Percentiles rank a stretch among this genome's conserved stretches.
phyloP scores from a whole-genome alignment of 2,797 vertebrate genomes.

The Cryptoblepharus egeriae region DNA sequence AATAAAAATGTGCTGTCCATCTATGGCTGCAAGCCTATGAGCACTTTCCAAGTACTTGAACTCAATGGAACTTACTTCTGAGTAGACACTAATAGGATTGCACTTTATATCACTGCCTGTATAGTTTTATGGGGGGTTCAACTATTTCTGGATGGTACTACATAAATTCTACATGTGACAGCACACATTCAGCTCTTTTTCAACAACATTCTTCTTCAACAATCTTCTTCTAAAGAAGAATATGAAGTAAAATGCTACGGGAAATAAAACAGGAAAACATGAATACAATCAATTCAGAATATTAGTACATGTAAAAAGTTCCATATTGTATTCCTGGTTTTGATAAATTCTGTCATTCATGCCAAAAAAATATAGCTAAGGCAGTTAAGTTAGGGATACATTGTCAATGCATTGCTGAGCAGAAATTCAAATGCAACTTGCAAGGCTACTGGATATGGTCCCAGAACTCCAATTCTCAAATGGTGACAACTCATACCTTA shows the following conservation, averaged over 20 bases:
- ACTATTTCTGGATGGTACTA: neutral
- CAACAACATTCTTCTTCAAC: neutral
- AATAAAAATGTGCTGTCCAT: neutral
- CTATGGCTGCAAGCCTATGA: too few relatives aligned
- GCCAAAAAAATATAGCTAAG: neutral
- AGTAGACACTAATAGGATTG: too few relatives aligned
- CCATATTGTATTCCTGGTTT: neutral
- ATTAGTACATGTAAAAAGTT: neutral
- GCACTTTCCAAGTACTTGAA: too few relatives aligned
- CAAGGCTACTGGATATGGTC: neutral
- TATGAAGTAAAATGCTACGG: neutral
- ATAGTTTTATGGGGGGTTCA: neutral
- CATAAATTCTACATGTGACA: neutral
- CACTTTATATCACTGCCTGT: too few relatives aligned
- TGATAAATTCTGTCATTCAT: neutral
- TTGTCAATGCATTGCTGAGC: neutral
- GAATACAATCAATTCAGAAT: neutral
- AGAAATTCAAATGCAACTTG: neutral
- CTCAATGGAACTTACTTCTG: too few relatives aligned
- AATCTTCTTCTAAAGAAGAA: neutral
- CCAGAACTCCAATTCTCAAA: neutral
- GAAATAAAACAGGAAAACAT: neutral
- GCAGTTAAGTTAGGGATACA: neutral
- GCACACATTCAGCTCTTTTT: neutral
- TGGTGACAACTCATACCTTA: neutral